Percentiles rank a stretch among this genome's conserved stretches.
phyloP scores from a whole-genome alignment of 1,140 invertebrate genomes.

The Temnothorax nylanderi region DNA sequence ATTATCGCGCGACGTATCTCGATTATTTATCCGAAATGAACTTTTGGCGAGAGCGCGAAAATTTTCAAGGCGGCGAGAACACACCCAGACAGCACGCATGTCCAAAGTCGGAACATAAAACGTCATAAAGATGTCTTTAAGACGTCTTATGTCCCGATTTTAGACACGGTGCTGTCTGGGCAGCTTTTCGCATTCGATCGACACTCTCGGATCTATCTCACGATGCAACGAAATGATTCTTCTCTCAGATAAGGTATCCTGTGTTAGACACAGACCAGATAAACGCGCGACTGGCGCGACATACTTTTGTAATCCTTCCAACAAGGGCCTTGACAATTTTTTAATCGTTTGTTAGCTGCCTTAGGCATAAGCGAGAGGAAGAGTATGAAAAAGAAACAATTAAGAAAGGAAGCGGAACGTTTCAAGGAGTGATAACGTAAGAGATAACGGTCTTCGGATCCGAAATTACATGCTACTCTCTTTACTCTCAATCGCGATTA shows the following conservation, averaged over 20 bases:
- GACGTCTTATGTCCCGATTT: too few relatives aligned
- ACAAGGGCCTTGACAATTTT: slow-evolving; percentile 71
- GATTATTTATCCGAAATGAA: background rate
- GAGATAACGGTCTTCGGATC: slow-evolving; percentile 9
- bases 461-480: slow-evolving; percentile 16
- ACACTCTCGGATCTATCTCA: background rate
- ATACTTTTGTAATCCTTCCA: slow-evolving; percentile 71
- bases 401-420: background rate
- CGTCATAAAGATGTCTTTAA: too few relatives aligned
- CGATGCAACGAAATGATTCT: slow-evolving; percentile 9
- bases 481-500: slow-evolving; percentile 12
- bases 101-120: too few relatives aligned
- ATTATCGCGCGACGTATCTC: background rate
- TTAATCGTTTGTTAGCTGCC: slow-evolving; percentile 68
- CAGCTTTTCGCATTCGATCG: background rate
- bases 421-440: background rate
- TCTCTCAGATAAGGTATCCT: slow-evolving; percentile 22
- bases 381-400: background rate
- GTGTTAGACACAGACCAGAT: slow-evolving; percentile 16
- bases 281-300: slow-evolving; percentile 50
- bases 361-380: slow-evolving; percentile 62
- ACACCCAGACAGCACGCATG: too few relatives aligned
- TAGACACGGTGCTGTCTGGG: too few relatives aligned
- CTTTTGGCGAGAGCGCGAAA: background rate
- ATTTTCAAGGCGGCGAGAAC: background rate